phyloP scores from a whole-genome alignment of 2,888 invertebrate species.

The Chelonus formosanus region DNA sequence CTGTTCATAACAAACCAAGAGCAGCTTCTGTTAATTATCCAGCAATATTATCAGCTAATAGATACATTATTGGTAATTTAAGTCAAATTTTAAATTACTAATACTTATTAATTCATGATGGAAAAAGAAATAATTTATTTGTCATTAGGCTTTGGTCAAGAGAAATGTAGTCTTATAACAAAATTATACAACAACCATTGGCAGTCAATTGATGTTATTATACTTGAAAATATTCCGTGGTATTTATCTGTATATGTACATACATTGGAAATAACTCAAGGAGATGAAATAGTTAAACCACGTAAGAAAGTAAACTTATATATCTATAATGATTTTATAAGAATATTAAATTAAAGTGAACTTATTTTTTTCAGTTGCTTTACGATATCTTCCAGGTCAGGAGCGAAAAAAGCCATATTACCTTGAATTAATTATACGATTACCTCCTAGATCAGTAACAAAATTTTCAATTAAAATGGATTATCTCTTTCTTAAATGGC shows the following conservation, averaged over 20 bases:
- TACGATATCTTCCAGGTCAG: constrained; percentile 77
- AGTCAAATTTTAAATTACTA: not conserved
- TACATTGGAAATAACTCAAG: constrained; percentile 75
- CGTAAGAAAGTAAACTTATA: constrained; percentile 54
- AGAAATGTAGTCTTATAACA: constrained; percentile 88
- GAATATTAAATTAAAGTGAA: not conserved
- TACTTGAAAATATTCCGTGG: constrained; percentile 93
- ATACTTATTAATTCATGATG: not conserved
- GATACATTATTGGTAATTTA: constrained; percentile 73
- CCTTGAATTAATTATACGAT: constrained; percentile 81
- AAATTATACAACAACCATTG: constrained; percentile 85
- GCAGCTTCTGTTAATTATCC: constrained; percentile 69
- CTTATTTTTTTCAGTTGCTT: constrained; percentile 56
- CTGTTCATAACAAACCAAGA: constrained; percentile 67
- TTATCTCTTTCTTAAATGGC: constrained; percentile 96
- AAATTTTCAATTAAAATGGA: constrained; percentile 90
- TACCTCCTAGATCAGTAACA: constrained; percentile 83
- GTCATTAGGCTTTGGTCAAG: constrained; percentile 85
- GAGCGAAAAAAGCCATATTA: constrained; percentile 87
- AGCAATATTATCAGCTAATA: constrained; percentile 79
- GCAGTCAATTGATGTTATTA: constrained; percentile 77
- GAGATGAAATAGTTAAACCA: constrained; percentile 71
- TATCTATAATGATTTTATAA: not conserved
- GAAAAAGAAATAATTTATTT: constrained; percentile 9
- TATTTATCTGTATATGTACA: constrained; percentile 90